Percentiles rank a stretch among this genome's conserved stretches.
These are phyloP conservation scores for Motacilla alba DNA, from an alignment of 2,113 vertebrate species.

Conservation along the genomic window DNA sequence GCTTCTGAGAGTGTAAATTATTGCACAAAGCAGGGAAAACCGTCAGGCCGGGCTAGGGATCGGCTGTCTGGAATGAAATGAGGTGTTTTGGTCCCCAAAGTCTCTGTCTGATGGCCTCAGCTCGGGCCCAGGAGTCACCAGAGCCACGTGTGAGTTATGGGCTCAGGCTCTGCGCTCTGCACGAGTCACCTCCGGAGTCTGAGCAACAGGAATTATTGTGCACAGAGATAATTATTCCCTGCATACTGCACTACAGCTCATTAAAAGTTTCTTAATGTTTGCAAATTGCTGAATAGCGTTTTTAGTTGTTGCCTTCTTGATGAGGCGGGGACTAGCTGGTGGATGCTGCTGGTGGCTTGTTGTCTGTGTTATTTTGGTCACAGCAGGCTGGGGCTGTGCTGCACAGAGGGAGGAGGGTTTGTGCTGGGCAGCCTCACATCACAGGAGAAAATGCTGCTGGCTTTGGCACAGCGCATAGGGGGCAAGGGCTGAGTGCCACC, in stretches of 20 bases:
- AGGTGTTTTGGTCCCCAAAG: not conserved
- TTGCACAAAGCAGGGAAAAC: not conserved
- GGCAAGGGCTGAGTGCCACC: not conserved
- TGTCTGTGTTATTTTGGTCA: not conserved
- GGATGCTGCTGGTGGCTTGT: not conserved
- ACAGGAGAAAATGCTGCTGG: rapidly evolving
- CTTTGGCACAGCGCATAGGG: not conserved
- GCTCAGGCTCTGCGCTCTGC: not conserved
- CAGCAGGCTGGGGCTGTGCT: not conserved
- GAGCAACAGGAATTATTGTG: conserved; percentile 39
- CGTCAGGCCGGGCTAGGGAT: not conserved
- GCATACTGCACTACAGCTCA: conserved; percentile 41
- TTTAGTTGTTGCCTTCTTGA: conserved; percentile 6
- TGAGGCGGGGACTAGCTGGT: not conserved
- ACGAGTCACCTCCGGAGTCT: not conserved
- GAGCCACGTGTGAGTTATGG: not conserved
- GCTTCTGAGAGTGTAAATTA: not conserved
- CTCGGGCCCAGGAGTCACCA: not conserved
- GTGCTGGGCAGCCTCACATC: not conserved
- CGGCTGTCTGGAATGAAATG: not conserved
- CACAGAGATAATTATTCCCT: conserved; percentile 45
- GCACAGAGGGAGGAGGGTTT: not conserved
- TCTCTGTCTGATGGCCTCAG: not conserved
- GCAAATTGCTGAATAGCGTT: conserved; percentile 31
- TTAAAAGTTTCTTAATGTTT: conserved; percentile 62